Percentiles rank a stretch among this genome's conserved stretches.
Conservation (phyloP, 2,113 vertebrate genomes). For the Dissostichus mawsoni region DNA sequence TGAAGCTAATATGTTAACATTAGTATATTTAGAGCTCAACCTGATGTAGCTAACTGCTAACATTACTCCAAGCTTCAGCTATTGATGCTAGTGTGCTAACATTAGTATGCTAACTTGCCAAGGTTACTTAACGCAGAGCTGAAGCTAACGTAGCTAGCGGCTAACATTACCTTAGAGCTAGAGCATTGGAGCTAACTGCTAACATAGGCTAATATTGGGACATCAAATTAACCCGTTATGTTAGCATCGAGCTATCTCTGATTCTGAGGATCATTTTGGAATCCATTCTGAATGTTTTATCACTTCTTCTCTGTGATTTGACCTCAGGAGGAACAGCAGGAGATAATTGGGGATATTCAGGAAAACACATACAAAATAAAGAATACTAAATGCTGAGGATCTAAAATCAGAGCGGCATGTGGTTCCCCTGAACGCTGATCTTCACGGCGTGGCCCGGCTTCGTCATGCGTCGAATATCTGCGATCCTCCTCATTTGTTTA, state of each 20-base stretch:
- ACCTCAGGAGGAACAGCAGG: not conserved
- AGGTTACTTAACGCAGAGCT: not conserved
- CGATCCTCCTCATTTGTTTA: conserved; percentile 97
- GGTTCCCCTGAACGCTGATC: conserved; percentile 98
- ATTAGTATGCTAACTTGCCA: not conserved
- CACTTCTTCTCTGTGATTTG: not conserved
- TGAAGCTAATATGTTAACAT: too few species aligned
- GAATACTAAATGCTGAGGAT: conserved; percentile 24
- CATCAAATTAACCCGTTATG: not conserved
- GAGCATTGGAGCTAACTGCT: not conserved
- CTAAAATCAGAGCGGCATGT: conserved; percentile 95
- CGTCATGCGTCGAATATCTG: conserved; percentile 94
- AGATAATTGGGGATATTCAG: not conserved
- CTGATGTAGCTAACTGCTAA: too few species aligned
- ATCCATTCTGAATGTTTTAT: too few species aligned
- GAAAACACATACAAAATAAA: conserved; percentile 37
- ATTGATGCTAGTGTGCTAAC: not conserved
- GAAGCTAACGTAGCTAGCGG: not conserved
- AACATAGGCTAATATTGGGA: not conserved
- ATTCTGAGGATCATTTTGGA: not conserved
- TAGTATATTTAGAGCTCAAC: too few species aligned
- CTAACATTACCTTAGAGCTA: not conserved
- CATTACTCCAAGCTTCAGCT: too few species aligned
- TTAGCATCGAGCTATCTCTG: not conserved
- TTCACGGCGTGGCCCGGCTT: conserved; percentile 96